phyloP scores from a whole-genome alignment of 1,140 invertebrate species.

The Wasmannia auropunctata region DNA sequence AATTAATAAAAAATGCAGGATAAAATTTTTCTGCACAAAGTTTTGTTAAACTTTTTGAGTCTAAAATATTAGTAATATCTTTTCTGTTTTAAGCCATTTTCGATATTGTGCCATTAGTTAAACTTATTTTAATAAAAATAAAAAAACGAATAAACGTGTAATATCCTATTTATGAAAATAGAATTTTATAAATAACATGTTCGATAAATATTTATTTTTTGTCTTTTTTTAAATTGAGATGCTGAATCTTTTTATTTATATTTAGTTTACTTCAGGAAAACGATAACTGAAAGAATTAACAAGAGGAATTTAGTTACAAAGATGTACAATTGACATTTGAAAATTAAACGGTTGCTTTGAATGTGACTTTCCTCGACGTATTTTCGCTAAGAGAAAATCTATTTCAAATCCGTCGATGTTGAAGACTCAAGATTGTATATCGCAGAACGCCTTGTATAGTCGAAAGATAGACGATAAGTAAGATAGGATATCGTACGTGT shows the following conservation, averaged over 20 bases:
- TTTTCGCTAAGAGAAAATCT: background rate
- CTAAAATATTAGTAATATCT: background rate
- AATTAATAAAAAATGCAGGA: background rate
- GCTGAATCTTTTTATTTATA: background rate
- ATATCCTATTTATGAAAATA: background rate
- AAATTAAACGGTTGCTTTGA: background rate
- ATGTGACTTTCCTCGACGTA: too few relatives aligned
- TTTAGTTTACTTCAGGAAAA: background rate
- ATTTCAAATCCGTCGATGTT: background rate
- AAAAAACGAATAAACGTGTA: background rate
- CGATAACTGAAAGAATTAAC: background rate
- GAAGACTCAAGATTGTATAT: background rate
- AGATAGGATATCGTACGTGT: background rate
- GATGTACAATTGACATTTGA: background rate
- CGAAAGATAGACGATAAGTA: background rate
- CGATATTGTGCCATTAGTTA: background rate
- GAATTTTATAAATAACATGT: background rate
- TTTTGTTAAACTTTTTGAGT: background rate
- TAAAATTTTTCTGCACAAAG: background rate
- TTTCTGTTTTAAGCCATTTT: background rate
- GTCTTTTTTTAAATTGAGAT: background rate
- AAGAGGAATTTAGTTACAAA: background rate
- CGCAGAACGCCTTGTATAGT: conserved; percentile 19
- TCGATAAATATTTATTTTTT: background rate
- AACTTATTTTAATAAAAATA: background rate